phyloP scores from a whole-genome alignment of 1,140 invertebrate genomes.

The Bombyx mandarina region DNA sequence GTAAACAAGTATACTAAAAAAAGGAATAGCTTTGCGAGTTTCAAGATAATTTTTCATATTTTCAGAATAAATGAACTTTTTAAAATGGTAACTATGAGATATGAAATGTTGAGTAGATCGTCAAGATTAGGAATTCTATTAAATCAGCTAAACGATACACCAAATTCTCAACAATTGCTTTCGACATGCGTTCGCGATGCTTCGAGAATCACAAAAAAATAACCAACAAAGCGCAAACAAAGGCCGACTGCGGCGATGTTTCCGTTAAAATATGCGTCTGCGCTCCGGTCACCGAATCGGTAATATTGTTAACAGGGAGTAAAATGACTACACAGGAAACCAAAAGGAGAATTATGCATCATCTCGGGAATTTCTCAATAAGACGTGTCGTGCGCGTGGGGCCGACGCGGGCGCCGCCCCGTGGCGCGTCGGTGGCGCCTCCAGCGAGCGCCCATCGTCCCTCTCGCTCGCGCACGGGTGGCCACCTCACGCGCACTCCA shows the following conservation, averaged over 20 bases:
- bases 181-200: slow-evolving; percentile 3
- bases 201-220: slow-evolving; percentile 23
- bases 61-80: too few relatives aligned
- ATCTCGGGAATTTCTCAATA: slow-evolving; percentile 69
- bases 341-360: slow-evolving; percentile 64
- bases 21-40: too few relatives aligned
- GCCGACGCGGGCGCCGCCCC: slow-evolving; percentile 59
- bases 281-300: slow-evolving; percentile 53
- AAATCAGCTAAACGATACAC: too few relatives aligned
- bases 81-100: too few relatives aligned
- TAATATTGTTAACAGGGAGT: slow-evolving; percentile 68
- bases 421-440: slow-evolving; percentile 56
- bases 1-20: background rate
- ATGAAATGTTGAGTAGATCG: too few relatives aligned
- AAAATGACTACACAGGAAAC: slow-evolving; percentile 58
- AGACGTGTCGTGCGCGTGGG: slow-evolving; percentile 53
- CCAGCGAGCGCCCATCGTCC: slow-evolving; percentile 36
- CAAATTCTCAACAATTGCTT: too few relatives aligned
- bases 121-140: too few relatives aligned
- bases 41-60: too few relatives aligned
- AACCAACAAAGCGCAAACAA: slow-evolving; percentile 24
- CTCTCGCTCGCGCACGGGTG: slow-evolving; percentile 48
- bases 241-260: background rate
- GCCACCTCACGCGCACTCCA: slow-evolving; percentile 24
- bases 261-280: slow-evolving; percentile 57